A percentile compares a stretch with the other conserved stretches of the same genome.
Conservation (phyloP, 2,797 vertebrate genomes). For the Pantherophis alleghaniensis region DNA sequence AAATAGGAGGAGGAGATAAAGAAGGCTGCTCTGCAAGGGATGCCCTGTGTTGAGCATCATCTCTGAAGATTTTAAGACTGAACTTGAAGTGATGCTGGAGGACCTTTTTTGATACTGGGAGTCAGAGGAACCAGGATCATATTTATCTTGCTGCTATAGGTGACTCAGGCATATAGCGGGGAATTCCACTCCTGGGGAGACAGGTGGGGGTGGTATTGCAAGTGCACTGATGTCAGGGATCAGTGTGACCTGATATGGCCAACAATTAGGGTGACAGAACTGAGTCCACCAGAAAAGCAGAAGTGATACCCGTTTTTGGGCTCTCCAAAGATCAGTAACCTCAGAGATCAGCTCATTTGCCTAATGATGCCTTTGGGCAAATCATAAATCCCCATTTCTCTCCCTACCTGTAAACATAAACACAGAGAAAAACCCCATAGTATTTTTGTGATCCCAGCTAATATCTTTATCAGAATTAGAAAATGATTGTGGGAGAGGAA, state of each 20-base stretch:
- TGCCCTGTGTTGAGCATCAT: neutral
- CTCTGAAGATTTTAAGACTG: neutral
- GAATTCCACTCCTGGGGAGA: conserved; percentile 61
- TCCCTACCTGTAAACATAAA: conserved; percentile 7
- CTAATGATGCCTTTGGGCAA: neutral
- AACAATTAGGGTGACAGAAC: conserved; percentile 38
- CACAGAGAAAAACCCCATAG: neutral
- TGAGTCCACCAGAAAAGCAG: conserved; percentile 52
- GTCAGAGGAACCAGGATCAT: conserved; percentile 6
- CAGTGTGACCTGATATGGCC: neutral
- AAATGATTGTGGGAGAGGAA: neutral
- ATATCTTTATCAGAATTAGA: neutral
- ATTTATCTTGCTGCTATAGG: conserved; percentile 44
- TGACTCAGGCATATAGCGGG: conserved; percentile 69
- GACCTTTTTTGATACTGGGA: neutral
- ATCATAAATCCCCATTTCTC: conserved; percentile 12
- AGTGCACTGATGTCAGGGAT: conserved; percentile 56
- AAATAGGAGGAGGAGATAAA: neutral
- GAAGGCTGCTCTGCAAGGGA: neutral
- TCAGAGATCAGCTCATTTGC: neutral
- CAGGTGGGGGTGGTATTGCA: conserved; percentile 38
- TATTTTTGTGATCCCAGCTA: neutral
- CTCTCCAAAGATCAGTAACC: conserved; percentile 19
- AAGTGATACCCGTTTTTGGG: conserved; percentile 50
- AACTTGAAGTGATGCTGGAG: neutral